Evolutionary conservation across 2,797 vertebrate species (phyloP).

Genomic region (Cyprinella venusta): DNA sequence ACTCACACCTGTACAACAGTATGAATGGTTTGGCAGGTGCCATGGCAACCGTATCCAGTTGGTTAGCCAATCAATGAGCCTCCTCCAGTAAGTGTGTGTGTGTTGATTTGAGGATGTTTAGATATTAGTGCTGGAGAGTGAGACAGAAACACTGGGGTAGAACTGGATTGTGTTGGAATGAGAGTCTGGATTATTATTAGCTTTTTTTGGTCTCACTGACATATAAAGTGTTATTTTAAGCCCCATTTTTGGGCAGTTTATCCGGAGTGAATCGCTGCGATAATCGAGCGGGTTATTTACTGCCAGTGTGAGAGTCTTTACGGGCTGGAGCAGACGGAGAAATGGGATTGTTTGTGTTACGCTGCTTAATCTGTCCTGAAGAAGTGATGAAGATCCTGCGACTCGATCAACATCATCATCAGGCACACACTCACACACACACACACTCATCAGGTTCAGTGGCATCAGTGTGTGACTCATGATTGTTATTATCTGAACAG

Average conservation of each 20-base stretch:
- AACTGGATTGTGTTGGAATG: not conserved
- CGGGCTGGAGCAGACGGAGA: not conserved
- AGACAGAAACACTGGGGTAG: not conserved
- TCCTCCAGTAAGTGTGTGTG: too few relatives aligned
- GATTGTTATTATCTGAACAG: too few relatives aligned
- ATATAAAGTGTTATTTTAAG: not conserved
- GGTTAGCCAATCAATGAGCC: not conserved
- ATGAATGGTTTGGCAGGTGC: conserved; percentile 12
- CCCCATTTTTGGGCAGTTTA: not conserved
- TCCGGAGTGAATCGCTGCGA: not conserved
- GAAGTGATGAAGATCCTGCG: conserved; percentile 7
- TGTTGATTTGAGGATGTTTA: too few relatives aligned
- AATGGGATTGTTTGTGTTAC: not conserved
- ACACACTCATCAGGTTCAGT: too few relatives aligned
- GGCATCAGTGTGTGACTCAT: too few relatives aligned
- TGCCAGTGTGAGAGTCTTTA: not conserved
- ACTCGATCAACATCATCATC: not conserved
- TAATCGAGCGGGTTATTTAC: not conserved
- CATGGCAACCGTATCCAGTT: conserved; percentile 13
- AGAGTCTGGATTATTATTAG: not conserved
- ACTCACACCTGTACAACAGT: conserved; percentile 10
- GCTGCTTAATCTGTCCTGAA: conserved; percentile 1
- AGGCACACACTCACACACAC: too few relatives aligned
- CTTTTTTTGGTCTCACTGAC: not conserved
- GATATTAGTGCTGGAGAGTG: not conserved